Conservation (phyloP, 2,888 invertebrate species). For the Beris morrisii region DNA sequence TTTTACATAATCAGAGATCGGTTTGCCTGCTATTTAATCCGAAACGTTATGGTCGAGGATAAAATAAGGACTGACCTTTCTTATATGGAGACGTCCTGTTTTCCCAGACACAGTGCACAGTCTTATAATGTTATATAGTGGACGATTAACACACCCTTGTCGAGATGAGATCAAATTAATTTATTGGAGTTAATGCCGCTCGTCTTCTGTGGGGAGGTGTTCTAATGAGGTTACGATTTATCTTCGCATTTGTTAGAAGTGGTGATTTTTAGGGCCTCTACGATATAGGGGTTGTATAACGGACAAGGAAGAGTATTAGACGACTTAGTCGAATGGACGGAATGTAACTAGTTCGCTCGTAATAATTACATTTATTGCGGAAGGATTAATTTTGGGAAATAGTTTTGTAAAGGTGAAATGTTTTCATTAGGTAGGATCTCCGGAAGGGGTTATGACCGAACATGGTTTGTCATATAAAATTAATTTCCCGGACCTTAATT, state of each 20-base stretch:
- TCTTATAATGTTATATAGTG: conserved; percentile 19
- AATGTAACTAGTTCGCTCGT: too few species aligned
- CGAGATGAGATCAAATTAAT: conserved; percentile 37
- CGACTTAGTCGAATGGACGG: too few species aligned
- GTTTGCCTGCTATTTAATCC: conserved; percentile 23
- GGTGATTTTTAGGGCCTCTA: conserved; percentile 24
- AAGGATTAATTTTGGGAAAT: too few species aligned
- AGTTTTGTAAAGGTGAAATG: too few species aligned
- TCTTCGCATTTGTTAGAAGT: conserved; percentile 28
- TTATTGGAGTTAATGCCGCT: conserved; percentile 37
- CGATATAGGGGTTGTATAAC: conserved; percentile 1
- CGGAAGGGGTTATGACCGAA: too few species aligned
- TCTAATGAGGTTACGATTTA: conserved; percentile 36
- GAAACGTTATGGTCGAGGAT: conserved; percentile 4
- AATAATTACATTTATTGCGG: too few species aligned
- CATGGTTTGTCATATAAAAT: too few species aligned
- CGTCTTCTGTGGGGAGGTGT: conserved; percentile 27
- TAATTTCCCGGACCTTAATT: too few species aligned
- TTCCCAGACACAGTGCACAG: neutral
- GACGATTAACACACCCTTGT: conserved; percentile 37
- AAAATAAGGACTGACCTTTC: conserved; percentile 17
- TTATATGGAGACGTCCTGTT: too few species aligned
- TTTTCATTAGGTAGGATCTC: too few species aligned
- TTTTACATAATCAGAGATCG: conserved; percentile 38
- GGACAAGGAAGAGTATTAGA: neutral